phyloP scores from a whole-genome alignment of 1,140 invertebrate species.

The Bradynema listronoti region DNA sequence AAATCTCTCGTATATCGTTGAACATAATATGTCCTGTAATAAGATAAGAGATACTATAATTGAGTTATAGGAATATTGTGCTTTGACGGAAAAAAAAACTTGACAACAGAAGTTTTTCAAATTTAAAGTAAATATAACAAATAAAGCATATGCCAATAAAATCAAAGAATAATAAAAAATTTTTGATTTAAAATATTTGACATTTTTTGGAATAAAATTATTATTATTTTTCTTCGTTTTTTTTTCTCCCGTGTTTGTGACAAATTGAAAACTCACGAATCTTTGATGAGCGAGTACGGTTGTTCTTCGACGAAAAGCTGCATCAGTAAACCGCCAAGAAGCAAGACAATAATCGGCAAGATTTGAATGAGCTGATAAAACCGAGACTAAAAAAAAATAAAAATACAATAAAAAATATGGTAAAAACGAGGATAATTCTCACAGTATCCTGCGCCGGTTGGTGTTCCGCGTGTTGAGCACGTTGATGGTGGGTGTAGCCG shows the following conservation, averaged over 20 bases:
- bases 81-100: no score
- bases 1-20: constrained; percentile 70
- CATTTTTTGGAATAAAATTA: no score
- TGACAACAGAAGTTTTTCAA: no score
- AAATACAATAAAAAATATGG: not conserved
- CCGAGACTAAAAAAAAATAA: constrained; percentile 11
- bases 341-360: constrained; percentile 46
- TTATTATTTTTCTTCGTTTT: no score
- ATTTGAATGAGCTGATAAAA: constrained; percentile 43
- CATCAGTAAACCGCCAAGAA: constrained; percentile 47
- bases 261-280: constrained; percentile 35
- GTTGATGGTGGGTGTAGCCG: constrained; percentile 35
- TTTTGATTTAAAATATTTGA: no score
- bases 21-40: constrained; percentile 74
- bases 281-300: constrained; percentile 42
- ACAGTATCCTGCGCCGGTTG: constrained; percentile 27
- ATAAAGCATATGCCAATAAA: no score
- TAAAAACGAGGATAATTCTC: no score
- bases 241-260: no score
- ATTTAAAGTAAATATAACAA: no score
- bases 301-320: constrained; percentile 53
- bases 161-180: no score
- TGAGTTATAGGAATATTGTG: no score
- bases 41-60: no score
- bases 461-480: constrained; percentile 16